A percentile compares a stretch with the other conserved stretches of the same genome.
Conservation (phyloP, 2,888 invertebrate genomes). For the Leptopterna dolabrata region DNA sequence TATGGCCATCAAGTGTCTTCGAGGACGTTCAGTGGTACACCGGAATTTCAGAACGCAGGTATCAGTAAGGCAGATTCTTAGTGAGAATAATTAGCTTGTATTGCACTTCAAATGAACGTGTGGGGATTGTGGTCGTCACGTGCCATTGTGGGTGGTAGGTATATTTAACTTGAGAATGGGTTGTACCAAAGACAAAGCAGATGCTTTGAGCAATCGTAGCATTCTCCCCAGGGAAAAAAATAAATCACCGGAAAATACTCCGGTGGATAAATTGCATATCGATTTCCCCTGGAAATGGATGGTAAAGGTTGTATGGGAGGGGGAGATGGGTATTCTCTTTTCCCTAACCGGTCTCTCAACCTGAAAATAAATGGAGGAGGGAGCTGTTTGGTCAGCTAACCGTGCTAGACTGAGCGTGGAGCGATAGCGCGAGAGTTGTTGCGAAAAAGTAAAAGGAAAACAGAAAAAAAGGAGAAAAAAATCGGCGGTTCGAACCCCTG, state of each 20-base stretch:
- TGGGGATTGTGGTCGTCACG: no score
- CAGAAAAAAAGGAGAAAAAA: background rate
- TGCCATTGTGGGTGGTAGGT: no score
- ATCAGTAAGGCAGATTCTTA: no score
- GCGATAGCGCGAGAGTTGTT: conserved; percentile 28
- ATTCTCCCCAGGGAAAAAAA: background rate
- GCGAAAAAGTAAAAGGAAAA: conserved; percentile 19
- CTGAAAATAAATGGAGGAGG: conserved; percentile 34
- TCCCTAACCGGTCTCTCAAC: conserved; percentile 19
- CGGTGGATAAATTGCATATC: conserved; percentile 37
- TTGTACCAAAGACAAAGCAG: no score
- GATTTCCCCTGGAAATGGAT: background rate
- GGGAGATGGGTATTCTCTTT: background rate
- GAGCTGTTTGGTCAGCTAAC: conserved; percentile 39
- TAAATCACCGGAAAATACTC: conserved; percentile 28
- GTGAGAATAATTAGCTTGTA: no score
- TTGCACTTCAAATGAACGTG: no score
- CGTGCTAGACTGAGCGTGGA: conserved; percentile 41
- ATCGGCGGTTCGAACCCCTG: conserved; percentile 10
- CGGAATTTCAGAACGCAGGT: no score
- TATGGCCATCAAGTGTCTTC: no score
- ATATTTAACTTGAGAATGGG: no score
- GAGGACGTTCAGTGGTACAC: no score
- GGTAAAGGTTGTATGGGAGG: no score
- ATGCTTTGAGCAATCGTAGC: background rate